phyloP scores from a whole-genome alignment of 2,888 invertebrate genomes.

The Nemoura dubitans region DNA sequence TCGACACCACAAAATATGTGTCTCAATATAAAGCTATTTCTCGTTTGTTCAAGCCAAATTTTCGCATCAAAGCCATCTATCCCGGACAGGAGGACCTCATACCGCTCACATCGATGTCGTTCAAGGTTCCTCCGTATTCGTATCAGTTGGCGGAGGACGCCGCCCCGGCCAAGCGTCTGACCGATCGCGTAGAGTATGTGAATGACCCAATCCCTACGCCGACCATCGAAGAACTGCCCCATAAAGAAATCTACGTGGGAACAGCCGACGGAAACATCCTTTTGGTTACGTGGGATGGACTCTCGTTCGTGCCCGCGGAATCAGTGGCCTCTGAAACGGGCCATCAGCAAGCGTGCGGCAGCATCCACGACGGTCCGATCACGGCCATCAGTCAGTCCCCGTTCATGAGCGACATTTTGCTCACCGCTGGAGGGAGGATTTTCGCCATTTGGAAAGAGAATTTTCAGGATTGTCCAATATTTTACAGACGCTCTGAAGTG shows the following conservation, averaged over 20 bases:
- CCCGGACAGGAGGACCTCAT: constrained; percentile 53
- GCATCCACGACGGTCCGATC: constrained; percentile 78
- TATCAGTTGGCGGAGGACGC: background rate
- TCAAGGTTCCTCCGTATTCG: constrained; percentile 55
- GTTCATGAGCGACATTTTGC: constrained; percentile 68
- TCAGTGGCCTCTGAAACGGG: constrained; percentile 35
- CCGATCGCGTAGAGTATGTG: background rate
- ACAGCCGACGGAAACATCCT: constrained; percentile 56
- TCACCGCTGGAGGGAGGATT: constrained; percentile 78
- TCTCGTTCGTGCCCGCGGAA: constrained; percentile 45
- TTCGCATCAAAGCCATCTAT: constrained; percentile 58
- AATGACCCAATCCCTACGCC: constrained; percentile 40
- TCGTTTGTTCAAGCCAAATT: constrained; percentile 68
- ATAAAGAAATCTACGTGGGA: constrained; percentile 57
- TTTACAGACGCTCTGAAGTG: constrained; percentile 53
- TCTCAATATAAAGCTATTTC: constrained; percentile 70
- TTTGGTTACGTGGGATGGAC: constrained; percentile 52
- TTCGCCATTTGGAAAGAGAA: constrained; percentile 80
- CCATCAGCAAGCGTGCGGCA: constrained; percentile 54
- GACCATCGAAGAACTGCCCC: constrained; percentile 60
- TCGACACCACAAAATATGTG: constrained; percentile 67
- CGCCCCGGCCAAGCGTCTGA: background rate
- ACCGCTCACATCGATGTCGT: constrained; percentile 62
- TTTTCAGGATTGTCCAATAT: constrained; percentile 56
- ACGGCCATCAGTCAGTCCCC: constrained; percentile 69